Evolutionary conservation across 2,797 vertebrate species (phyloP).

Genomic region (Semotilus atromaculatus): DNA sequence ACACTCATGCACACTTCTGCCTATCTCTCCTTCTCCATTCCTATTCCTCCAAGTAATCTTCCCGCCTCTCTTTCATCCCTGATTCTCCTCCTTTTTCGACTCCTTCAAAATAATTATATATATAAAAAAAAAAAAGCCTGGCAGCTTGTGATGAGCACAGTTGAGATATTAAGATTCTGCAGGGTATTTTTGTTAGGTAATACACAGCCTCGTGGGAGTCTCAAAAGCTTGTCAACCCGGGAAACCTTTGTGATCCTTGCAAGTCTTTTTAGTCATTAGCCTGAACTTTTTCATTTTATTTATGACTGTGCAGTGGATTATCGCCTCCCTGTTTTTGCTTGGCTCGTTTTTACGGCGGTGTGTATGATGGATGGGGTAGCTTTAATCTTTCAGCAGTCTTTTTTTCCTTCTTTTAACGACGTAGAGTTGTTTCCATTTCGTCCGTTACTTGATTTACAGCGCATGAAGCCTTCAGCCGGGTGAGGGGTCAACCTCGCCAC

Average conservation of each 20-base stretch:
- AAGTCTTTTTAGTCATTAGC: constrained; percentile 74
- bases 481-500: constrained; percentile 16
- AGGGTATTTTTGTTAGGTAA: constrained; percentile 73
- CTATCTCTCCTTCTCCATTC: constrained; percentile 12
- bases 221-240: constrained; percentile 28
- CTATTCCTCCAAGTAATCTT: constrained; percentile 40
- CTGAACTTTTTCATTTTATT: constrained; percentile 74
- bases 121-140: constrained; percentile 48
- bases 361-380: constrained; percentile 34
- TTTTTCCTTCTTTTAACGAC: constrained; percentile 35
- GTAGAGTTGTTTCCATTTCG: constrained; percentile 59
- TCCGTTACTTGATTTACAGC: constrained; percentile 75
- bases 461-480: constrained; percentile 63
- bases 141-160: constrained; percentile 62
- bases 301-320: constrained; percentile 73
- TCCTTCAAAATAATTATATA: constrained; percentile 40
- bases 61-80: constrained; percentile 4
- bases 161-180: constrained; percentile 72
- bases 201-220: constrained; percentile 46
- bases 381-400: constrained; percentile 47
- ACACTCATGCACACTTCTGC: constrained; percentile 16
- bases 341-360: constrained; percentile 12
- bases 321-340: constrained; percentile 54
- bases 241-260: constrained; percentile 57
- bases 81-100: constrained; percentile 14